These are phyloP conservation scores for Sycobia sp. DNA, from an alignment of 1,140 invertebrate species.

Conservation along the genomic window DNA sequence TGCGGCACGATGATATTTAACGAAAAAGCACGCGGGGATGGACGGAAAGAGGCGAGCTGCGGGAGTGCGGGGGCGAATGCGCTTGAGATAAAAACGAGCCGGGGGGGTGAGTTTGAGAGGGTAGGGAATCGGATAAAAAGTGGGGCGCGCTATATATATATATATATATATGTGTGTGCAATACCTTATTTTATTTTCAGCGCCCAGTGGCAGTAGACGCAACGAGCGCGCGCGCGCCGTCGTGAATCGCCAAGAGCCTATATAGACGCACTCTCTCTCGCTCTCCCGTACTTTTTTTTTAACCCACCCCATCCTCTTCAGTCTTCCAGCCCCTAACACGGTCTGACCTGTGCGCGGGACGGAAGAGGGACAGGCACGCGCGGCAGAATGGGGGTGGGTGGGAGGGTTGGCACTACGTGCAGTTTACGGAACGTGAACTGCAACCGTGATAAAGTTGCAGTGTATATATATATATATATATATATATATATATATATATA, in stretches of 20 bases:
- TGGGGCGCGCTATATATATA: neutral
- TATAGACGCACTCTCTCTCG: neutral
- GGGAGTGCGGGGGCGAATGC: neutral
- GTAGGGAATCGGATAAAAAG: neutral
- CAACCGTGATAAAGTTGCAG: constrained; percentile 34
- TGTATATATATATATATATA: too few relatives aligned
- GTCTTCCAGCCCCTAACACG: neutral
- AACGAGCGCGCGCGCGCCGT: too few relatives aligned
- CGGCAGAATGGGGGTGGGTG: neutral
- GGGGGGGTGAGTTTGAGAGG: neutral
- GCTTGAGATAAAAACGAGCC: neutral
- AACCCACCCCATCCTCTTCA: neutral
- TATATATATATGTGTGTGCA: too few relatives aligned
- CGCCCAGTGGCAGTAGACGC: neutral
- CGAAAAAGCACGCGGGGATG: neutral
- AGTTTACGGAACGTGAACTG: constrained; percentile 12
- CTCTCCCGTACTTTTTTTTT: neutral
- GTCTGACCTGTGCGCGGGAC: neutral
- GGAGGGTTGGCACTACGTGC: neutral
- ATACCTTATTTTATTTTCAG: neutral
- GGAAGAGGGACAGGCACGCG: neutral
- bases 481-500: too few relatives aligned
- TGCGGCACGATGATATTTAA: constrained; percentile 24
- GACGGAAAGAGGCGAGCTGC: too few relatives aligned
- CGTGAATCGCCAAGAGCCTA: too few relatives aligned